These are phyloP conservation scores for Heliocidaris erythrogramma DNA, from an alignment of 35 echinoderm and acorn worm genomes.

Conservation along the genomic window DNA sequence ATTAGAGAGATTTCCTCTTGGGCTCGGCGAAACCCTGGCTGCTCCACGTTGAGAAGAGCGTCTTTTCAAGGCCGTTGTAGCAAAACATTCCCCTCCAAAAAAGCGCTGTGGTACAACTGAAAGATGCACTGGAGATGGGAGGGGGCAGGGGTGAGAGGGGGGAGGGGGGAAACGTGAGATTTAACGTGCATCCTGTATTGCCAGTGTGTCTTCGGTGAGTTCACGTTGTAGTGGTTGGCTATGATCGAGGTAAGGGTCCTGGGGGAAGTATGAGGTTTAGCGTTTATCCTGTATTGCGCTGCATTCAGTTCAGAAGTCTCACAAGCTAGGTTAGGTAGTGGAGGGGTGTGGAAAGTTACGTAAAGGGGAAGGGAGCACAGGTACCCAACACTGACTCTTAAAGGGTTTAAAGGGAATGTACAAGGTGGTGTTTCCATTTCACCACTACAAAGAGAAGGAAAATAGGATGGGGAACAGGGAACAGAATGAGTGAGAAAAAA, in stretches of 20 bases:
- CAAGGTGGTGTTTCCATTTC: too few relatives aligned
- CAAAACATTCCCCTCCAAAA: constrained; percentile 25
- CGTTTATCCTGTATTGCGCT: not conserved
- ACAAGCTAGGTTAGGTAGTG: not conserved
- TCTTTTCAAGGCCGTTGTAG: constrained; percentile 29
- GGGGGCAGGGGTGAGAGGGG: not conserved
- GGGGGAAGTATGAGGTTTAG: not conserved
- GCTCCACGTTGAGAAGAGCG: constrained; percentile 9
- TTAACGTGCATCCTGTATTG: not conserved
- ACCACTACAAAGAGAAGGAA: not conserved
- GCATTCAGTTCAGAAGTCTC: not conserved
- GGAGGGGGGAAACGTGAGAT: not conserved
- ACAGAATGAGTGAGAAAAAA: not conserved
- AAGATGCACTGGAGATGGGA: not conserved
- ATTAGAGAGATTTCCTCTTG: constrained; percentile 29
- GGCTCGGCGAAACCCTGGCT: not conserved
- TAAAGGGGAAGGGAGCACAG: too few relatives aligned
- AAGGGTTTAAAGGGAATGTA: too few relatives aligned
- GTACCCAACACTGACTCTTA: too few relatives aligned
- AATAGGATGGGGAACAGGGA: not conserved
- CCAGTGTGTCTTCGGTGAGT: not conserved
- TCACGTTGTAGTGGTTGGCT: not conserved
- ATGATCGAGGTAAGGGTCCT: not conserved
- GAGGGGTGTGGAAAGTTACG: too few relatives aligned
- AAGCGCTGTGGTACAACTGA: not conserved